Percentiles rank a stretch among this genome's conserved stretches.
phyloP scores from a whole-genome alignment of 2,888 invertebrate species.

The Phasia obesa region DNA sequence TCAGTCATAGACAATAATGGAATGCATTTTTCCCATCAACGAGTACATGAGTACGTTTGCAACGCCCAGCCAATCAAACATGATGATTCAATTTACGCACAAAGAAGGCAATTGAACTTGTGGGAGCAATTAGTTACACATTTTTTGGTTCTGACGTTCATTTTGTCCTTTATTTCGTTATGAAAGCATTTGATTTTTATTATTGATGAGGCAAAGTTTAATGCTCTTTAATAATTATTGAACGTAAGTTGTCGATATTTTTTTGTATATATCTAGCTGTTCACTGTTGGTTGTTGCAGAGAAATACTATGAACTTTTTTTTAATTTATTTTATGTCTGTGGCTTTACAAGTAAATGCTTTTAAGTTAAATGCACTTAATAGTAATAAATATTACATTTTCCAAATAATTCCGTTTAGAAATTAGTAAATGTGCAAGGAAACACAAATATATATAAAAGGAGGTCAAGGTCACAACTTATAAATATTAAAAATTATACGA shows the following conservation, averaged over 20 bases:
- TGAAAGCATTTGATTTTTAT: neutral
- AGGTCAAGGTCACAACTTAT: too few species aligned
- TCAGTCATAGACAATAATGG: too few species aligned
- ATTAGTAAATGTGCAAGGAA: too few species aligned
- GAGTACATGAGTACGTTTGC: too few species aligned
- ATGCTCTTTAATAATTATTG: conserved; percentile 6
- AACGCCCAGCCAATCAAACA: neutral
- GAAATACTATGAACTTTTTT: neutral
- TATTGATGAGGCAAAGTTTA: conserved; percentile 7
- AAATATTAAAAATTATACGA: too few species aligned
- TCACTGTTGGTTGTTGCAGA: neutral
- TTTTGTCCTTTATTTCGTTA: neutral
- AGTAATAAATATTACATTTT: neutral
- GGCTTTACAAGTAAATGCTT: neutral
- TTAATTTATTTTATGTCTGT: neutral
- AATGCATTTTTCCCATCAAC: too few species aligned
- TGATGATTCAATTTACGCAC: neutral
- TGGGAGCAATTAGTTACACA: neutral
- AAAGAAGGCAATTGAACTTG: conserved; percentile 28
- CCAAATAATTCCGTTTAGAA: neutral
- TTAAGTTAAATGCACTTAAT: neutral
- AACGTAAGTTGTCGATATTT: neutral
- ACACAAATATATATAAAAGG: too few species aligned
- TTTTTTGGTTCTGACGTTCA: neutral
- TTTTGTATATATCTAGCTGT: neutral